These are phyloP conservation scores for Ormyrus rosae DNA, from an alignment of 2,888 invertebrate genomes.

Conservation along the genomic window DNA sequence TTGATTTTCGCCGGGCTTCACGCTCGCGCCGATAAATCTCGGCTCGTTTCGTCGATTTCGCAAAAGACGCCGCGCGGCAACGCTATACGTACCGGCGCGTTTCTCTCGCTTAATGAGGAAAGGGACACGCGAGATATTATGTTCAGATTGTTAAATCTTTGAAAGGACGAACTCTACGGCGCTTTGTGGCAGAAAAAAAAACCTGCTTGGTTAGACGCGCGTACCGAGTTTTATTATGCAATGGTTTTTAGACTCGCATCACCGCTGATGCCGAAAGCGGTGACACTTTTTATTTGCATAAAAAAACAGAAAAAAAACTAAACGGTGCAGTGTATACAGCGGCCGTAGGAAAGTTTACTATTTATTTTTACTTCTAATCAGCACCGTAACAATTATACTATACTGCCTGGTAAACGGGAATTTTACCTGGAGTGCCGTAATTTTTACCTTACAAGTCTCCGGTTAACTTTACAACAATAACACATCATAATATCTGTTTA, in stretches of 20 bases:
- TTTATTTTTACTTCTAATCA: too few species aligned
- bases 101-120: constrained; percentile 4
- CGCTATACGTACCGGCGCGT: too few species aligned
- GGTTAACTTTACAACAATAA: too few species aligned
- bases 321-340: too few species aligned
- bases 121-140: constrained; percentile 21
- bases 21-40: constrained; percentile 1
- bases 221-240: not conserved
- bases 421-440: not conserved
- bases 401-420: too few species aligned
- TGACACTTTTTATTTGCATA: not conserved
- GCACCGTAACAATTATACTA: too few species aligned
- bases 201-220: not conserved
- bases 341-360: too few species aligned
- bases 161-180: not conserved
- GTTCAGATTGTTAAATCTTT: constrained; percentile 22
- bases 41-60: constrained; percentile 32
- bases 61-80: not conserved
- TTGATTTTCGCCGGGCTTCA: constrained; percentile 23
- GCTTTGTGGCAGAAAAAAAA: too few species aligned
- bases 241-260: not conserved
- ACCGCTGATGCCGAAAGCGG: not conserved
- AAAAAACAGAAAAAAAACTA: not conserved
- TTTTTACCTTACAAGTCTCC: too few species aligned
- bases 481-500: too few species aligned